Base-by-base conservation (phyloP, 2,888 invertebrate species). In the Xylota segnis region DNA sequence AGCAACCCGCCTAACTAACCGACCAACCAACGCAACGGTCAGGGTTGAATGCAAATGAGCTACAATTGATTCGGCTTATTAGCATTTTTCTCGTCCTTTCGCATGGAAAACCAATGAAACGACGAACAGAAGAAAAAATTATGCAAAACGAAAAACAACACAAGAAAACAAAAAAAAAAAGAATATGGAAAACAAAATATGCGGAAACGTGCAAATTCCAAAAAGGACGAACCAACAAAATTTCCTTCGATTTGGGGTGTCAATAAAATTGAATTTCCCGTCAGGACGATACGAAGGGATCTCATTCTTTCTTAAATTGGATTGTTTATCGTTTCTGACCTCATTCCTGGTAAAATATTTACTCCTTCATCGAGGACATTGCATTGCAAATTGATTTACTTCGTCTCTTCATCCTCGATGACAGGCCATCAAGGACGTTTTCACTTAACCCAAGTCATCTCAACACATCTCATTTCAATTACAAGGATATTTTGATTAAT, bases 31-130 rank as follows among this genome's bases (percentile, higher is more conserved):
- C 45, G 37, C 68, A 61, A 37, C 75, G 82, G 86, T 86, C 82
- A 82, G 82, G 86, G 82, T 63, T 82, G 72, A 82, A 86, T 86
- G 81, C 76, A 86, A 86, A 86, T 77, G 61, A 82, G 61, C 14
- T 52, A 12, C 84, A 79, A 79, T 79, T 84, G 82, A 77, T 82
- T 72, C 71, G 50, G 43, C 68, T 77, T 81, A 77, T 86, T 82
- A 72, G 72, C 86, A 86, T 86, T 86, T 86, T 72, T 43, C 72
- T 72, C 56, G 86, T 82, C 86, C 77, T 82, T 77, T 72, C 66
- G 37, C 16, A 76, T 72, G 59, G 58, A 75, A 63, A 43, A 61
- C 54, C 66, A 58, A 63, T 58, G 66, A 76, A 74, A 52, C 50
- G 27, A 65, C 32, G 6, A 78, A 18, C 56, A 71, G 14, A 81